Base-by-base conservation (phyloP, 2,113 vertebrate genomes). In the Isurus oxyrinchus region DNA sequence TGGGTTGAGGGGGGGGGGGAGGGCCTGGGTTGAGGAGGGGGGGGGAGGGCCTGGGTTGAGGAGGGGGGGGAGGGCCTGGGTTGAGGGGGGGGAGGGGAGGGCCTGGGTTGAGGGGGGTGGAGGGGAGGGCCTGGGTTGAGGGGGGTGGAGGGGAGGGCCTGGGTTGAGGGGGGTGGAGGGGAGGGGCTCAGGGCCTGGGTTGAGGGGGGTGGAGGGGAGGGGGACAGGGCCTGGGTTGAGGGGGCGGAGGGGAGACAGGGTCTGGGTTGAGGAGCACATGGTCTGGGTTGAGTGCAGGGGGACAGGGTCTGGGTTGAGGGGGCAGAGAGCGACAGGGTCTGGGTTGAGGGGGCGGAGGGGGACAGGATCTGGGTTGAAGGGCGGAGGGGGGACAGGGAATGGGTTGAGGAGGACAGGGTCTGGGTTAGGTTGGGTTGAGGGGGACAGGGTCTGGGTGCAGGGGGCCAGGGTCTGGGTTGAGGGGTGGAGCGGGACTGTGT, bases 51-150 rank as follows among this genome's bases (percentile, higher is more conserved):
- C 8, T 23, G 44, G 59, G 59, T 14, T 40, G 35, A 79, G 72
- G 23, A 0, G 4, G 21, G 27, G 19, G 16, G 4, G 7, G 0
- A 21, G 49, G 19, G 10, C 8, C n/a, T 31, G 55, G 0, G 53
- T 76, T 49, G 31, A 25, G 53, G 49, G 49, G 10, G 8, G 2
- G 61, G 44, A 21, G 44, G 25, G 31, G 35, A 10, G 69, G 23
- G 53, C 2, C 11, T 44, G 53, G 31, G 91, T 4, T 57, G 66
- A 67, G 84, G 44, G 69, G 19, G 5, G 27, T 19, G 4, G 40
- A 0, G 19, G 94, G 2, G 6, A 3, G 31, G 25, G 6, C 0
- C 14, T n/a, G n/a, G 25, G 95, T 63, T 7, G 59, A 27, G 40
- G 63, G 63, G 63, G 35, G 7, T 57, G 57, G 2, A 55, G n/a